Evolutionary conservation across 2,113 vertebrate species (phyloP), one percentile per base, ranked within the genome.

Genomic region (Panthera uncia): DNA sequence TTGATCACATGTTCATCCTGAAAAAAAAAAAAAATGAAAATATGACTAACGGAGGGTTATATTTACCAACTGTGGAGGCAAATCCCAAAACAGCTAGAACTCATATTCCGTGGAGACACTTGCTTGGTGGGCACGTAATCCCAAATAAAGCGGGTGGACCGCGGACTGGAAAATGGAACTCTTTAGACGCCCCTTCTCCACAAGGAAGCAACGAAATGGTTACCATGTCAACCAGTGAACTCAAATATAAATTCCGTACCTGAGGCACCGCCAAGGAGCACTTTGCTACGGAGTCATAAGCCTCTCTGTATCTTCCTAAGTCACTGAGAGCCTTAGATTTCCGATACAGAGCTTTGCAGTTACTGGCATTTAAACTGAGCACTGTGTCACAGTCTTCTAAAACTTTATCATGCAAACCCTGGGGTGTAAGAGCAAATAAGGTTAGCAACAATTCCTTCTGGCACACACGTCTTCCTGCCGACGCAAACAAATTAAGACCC

Each of bases 1-100:
- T 99, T 99, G 98, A 99, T 99, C 96, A 99, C 99, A 98, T 98
- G 99, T 97, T 99, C 98, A 99, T 99, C 99, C 99, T 99, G 97
- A 45, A 98, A 94, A 87, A 94, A 45, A 76, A 80, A 25, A 27
- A 10, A 7, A 45, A 45, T 0, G 19, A 63, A 88, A 15, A n/a
- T 12, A 15, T 3, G 55, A 16, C 94, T 48, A 87, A 52, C 1
- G 3, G n/a, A 55, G 8, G 48, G 18, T 55, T 84, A 4, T 38
- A 55, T 10, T 71, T 12, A 69, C 63, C 38, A 61, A 69, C 48
- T 6, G 0, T 57, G 19, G 38, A 45, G 73, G 61, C n/a, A 1
- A 76, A 65, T 0, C 74, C 38, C n/a, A 73, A 95, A 66, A 52
- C 48, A 66, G 3, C 65, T 94, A 3, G 4, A 80, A 97, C 87